Evolutionary conservation across 2,797 vertebrate species (phyloP), one percentile per base, ranked within the genome.

Genomic region (Premnoplex brunnescens): DNA sequence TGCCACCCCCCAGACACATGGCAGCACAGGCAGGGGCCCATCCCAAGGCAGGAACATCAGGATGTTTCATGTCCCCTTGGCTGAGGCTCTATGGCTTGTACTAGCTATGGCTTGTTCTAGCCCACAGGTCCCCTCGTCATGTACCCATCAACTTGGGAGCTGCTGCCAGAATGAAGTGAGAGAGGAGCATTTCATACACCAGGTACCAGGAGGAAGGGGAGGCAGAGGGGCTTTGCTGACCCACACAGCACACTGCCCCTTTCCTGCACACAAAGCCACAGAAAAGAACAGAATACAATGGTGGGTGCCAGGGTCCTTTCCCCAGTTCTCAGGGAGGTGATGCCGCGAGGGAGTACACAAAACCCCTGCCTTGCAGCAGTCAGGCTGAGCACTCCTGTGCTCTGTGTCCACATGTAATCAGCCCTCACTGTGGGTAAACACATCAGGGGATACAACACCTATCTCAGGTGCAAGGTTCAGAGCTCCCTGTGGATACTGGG

Each of bases 211-310:
- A 16, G 41, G 24, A 46, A 37, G 51, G 46, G 21, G 24, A 37
- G 55, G 69, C 34, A 73, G 48, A 23, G n/a, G 34, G 46, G 44
- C 37, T 77, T 6, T 23, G 77, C 17, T 37, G 22, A 43, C 7
- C 48, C 44, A n/a, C 39, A 4, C 7, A 34, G 18, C 55, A 9
- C 0, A 1, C 55, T 30, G 82, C 49, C 63, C 43, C 32, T 34
- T 34, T 64, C 62, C 62, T 44, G 41, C 62, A 64, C 30, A 44
- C 41, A n/a, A 2, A 52, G 10, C 44, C 22, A 54, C 44, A 46
- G 64, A 0, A 10, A 5, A 8, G 43, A 36, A 2, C 0, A 2
- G 30, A 56, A 36, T 51, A 26, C 0, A 2, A 1, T 0, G n/a
- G 24, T 5, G 24, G 55, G 23, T 24, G 64, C 22, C 46, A 22